Evolutionary conservation across 2,888 invertebrate genomes (phyloP).

Genomic region (Lepas anatifera): DNA sequence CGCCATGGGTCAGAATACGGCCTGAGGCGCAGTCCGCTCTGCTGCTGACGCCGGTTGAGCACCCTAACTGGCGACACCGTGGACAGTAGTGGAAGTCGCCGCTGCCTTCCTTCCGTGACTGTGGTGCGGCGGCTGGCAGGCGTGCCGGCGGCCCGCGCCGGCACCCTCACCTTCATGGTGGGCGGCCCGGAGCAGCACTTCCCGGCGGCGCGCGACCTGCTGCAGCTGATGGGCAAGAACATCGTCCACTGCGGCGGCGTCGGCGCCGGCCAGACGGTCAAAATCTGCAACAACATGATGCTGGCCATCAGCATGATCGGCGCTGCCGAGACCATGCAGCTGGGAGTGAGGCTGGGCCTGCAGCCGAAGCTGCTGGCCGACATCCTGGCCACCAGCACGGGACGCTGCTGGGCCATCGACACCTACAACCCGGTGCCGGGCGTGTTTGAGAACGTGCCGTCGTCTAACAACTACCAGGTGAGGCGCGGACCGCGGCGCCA

Average conservation of each 20-base stretch:
- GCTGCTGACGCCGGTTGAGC: too few species aligned
- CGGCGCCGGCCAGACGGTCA: conserved; percentile 90
- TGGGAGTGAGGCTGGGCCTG: conserved; percentile 92
- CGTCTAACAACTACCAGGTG: conserved; percentile 69
- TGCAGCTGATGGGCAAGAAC: conserved; percentile 71
- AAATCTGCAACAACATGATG: conserved; percentile 93
- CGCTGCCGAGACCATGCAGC: conserved; percentile 86
- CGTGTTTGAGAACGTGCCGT: conserved; percentile 72
- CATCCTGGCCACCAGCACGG: conserved; percentile 87
- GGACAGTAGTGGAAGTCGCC: too few species aligned
- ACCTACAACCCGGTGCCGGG: conserved; percentile 95
- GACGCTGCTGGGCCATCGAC: conserved; percentile 93
- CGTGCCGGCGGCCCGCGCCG: conserved; percentile 82
- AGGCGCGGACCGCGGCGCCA: too few species aligned
- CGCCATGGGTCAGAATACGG: too few species aligned
- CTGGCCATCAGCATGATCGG: conserved; percentile 92
- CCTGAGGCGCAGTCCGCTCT: too few species aligned
- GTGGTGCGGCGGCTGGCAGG: too few species aligned
- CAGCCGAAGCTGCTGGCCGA: conserved; percentile 73
- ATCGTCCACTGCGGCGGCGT: conserved; percentile 80
- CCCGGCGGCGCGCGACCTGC: conserved; percentile 50
- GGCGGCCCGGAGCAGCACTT: conserved; percentile 62
- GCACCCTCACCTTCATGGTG: conserved; percentile 88
- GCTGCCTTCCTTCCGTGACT: too few species aligned
- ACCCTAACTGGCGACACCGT: too few species aligned